Conservation (phyloP, 2,797 vertebrate species). For the Thamnophis elegans region DNA sequence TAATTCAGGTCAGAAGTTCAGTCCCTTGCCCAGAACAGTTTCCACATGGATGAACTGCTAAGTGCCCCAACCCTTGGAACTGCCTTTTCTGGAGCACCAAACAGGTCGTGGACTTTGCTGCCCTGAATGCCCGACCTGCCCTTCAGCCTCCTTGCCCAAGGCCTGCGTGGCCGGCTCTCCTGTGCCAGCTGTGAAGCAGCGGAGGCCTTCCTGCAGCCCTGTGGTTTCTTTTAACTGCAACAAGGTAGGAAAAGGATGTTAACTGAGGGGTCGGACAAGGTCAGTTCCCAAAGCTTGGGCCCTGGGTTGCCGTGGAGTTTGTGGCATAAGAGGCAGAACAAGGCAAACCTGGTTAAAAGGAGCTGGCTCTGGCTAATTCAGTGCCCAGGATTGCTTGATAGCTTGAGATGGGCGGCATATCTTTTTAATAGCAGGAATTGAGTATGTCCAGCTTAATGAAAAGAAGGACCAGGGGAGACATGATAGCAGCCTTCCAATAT, state of each 20-base stretch:
- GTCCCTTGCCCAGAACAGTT: background rate
- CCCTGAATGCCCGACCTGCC: background rate
- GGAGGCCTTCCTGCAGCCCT: background rate
- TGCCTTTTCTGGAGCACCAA: background rate
- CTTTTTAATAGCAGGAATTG: background rate
- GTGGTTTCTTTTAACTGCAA: constrained; percentile 9
- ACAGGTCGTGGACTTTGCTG: background rate
- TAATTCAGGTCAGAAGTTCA: background rate
- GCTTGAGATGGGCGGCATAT: background rate
- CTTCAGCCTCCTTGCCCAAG: background rate
- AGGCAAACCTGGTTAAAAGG: constrained; percentile 36
- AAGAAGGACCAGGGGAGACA: no score
- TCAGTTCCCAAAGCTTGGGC: constrained; percentile 42
- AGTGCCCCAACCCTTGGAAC: no score
- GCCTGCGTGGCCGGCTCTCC: background rate
- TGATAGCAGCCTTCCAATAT: no score
- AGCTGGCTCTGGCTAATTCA: constrained; percentile 27
- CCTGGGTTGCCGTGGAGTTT: constrained; percentile 59
- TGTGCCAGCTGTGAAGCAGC: background rate
- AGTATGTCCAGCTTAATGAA: no score
- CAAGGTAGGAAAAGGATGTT: constrained; percentile 40
- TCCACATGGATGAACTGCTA: background rate
- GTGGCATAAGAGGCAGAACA: constrained; percentile 58
- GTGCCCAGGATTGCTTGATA: background rate
- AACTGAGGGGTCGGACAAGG: constrained; percentile 36